Evolutionary conservation across 2,113 vertebrate genomes (phyloP), one percentile per base, ranked within the genome.

Genomic region (Bubo blakistoni): DNA sequence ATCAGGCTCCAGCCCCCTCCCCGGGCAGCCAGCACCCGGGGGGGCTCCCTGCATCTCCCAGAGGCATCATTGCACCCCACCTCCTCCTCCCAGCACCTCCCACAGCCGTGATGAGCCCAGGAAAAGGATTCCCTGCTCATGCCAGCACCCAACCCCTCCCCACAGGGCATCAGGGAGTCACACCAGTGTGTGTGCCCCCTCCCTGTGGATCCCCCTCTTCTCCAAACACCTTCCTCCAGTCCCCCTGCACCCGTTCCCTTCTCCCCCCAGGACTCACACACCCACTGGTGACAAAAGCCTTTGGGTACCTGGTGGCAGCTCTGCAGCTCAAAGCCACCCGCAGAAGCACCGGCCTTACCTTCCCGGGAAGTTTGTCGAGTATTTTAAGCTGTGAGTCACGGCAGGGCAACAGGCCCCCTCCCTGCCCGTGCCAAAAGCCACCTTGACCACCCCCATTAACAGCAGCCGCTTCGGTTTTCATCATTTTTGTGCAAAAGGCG

Each of bases 331-430:
- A 52, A 78, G 17, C 21, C 51, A 13, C 18, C 22, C 0, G 7
- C 6, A 9, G 24, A 13, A 25, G 47, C 10, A 16, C 30, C 10
- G 1, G 12, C 14, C 32, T 42, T 3, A 11, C 9, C 42, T 13
- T 2, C 19, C 62, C 7, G 4, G 30, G 34, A n/a, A 11, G 30
- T 17, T 46, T n/a, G n/a, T 15, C 4, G 17, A 58, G 69, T 6
- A 7, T 52, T 61, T 66, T 10, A 51, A 42, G 40, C 7, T 0
- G 54, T 17, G 47, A 36, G 21, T 54, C 13, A 15, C 1, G 1
- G 30, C 1, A 3, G 38, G 22, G 18, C 29, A 11, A n/a, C 0
- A 0, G 38, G 47, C 13, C 3, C 13, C 47, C 29, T 44, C 14
- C 11, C 20, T 7, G 19, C 46, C 46, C 10, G 20, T 21, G 2